Evolutionary conservation across 2,888 invertebrate species (phyloP), one percentile per base, ranked within the genome.

Genomic region (Chloroclysta siterata): DNA sequence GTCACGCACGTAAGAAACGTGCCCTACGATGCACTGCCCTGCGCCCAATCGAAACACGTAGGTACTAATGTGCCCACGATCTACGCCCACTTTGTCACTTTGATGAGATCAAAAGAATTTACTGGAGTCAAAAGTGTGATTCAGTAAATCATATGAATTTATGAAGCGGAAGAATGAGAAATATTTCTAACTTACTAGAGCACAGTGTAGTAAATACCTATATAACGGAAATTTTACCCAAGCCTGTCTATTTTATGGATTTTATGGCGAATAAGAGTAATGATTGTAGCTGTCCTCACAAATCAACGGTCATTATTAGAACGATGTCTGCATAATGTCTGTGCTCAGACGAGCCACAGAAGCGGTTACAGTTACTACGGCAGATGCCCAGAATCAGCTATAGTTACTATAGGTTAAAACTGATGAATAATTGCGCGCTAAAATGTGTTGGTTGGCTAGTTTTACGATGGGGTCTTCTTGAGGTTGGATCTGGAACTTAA

Each of bases 271-370:
- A 41, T 52, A 53, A 53, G 41, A 64, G 42, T 60, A 73, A 78
- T 64, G 66, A 66, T 74, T 61, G 64, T 69, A 72, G 66, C 72
- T 69, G 77, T 75, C 75, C 68, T 78, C 72, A 74, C 75, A 79
- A 81, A 84, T 80, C 76, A 77, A 73, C 65, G 58, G 28, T 29
- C 22, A 2, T 82, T 80, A 82, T 72, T 62, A 60, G 77, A 76
- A 79, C 52, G 50, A 62, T 69, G 77, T 80, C 83, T 85, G 83
- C 70, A 66, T 68, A 77, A 64, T 77, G 77, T 85, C 81, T 81
- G 77, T 68, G 22, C 39, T 57, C 50, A 41, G 46, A 17, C 39
- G 42, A 56, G 60, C 53, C 66, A 71, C 65, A 66, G 66, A 65
- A 55, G 33, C 51, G 0, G 6, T 28, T 36, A 44, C 7, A 60